phyloP scores from a whole-genome alignment of 2,797 vertebrate genomes.

The Luscinia luscinia region DNA sequence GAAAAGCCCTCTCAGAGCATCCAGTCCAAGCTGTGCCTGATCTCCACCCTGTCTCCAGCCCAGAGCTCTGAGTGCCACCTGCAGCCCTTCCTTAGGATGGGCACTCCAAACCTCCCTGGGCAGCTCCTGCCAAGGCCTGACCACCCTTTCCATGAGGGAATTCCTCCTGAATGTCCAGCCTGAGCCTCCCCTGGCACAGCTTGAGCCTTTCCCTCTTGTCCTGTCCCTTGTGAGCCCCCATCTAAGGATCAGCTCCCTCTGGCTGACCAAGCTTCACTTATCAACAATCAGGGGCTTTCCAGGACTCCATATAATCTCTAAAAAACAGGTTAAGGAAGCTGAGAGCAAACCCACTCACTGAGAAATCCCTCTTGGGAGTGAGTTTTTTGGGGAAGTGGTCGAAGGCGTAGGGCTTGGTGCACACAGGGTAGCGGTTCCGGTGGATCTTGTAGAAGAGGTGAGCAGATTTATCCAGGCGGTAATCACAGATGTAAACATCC shows the following conservation, averaged over 20 bases:
- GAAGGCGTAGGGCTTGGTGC: constrained; percentile 97
- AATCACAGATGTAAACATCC: constrained; percentile 98
- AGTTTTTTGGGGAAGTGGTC: constrained; percentile 97
- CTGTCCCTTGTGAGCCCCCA: not conserved
- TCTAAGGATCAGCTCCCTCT: not conserved
- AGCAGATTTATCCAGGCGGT: constrained; percentile 96
- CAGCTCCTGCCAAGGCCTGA: not conserved
- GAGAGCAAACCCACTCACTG: constrained; percentile 78
- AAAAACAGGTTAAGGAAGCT: not conserved
- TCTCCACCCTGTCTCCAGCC: not conserved
- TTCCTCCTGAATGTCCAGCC: not conserved
- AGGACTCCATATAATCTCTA: not conserved
- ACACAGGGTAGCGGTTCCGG: constrained; percentile 95
- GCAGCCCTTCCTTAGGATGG: not conserved
- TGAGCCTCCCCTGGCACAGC: not conserved
- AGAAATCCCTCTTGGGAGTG: constrained; percentile 95
- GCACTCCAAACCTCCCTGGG: not conserved
- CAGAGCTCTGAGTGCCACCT: not conserved
- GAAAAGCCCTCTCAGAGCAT: not conserved
- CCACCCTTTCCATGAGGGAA: not conserved
- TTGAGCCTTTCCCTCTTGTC: not conserved
- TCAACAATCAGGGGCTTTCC: not conserved
- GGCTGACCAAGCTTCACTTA: not conserved
- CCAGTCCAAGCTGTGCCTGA: accelerated
- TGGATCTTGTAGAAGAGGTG: constrained; percentile 99